Base-by-base conservation (phyloP, 2,888 invertebrate genomes). In the Mythimna loreyi region DNA sequence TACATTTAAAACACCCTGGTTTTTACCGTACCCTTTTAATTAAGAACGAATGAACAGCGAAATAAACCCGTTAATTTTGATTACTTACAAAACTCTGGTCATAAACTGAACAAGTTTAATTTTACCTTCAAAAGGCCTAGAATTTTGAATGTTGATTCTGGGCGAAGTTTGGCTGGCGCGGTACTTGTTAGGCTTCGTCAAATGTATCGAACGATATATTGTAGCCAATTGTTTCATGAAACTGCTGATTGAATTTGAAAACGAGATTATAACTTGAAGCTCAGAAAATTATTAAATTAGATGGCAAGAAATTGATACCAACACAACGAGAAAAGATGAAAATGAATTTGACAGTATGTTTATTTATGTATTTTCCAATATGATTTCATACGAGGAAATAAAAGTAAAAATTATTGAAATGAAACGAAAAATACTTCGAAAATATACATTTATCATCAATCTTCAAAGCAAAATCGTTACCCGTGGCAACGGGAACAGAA, bases 21-120 rank as follows among this genome's bases (percentile, higher is more conserved):
- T 81, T 75, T 64, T 57, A 63, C 49, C 45, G 57, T 64, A 57
- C 62, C 73, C 52, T 67, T 81, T 79, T 76, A 79, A 84, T 81
- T 84, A 76, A 71, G 58, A 69, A 71, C 71, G 75, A 84, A 83
- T 78, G 80, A 80, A 74, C 82, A 77, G 75, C 75, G 72, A 83
- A 85, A 85, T 83, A 81, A 82, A 77, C 77, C 63, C 73, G 76
- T 85, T 78, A 83, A 83, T 83, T 85, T 85, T 86, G 77, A 86
- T 82, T 80, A 81, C 81, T 82, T 79, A 67, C 66, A 70, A 83
- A 86, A 84, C 81, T 85, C 78, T 25, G 74, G 75, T 78, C 77
- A 76, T 77, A 75, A 79, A 84, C 59, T 70, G 75, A 75, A 65
- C 72, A 75, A 82, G 71, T 77, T 80, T 67, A 79, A 84, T 78